Evolutionary conservation across 2,797 vertebrate genomes (phyloP), one percentile per base, ranked within the genome.

Genomic region (Hydrolagus colliei): DNA sequence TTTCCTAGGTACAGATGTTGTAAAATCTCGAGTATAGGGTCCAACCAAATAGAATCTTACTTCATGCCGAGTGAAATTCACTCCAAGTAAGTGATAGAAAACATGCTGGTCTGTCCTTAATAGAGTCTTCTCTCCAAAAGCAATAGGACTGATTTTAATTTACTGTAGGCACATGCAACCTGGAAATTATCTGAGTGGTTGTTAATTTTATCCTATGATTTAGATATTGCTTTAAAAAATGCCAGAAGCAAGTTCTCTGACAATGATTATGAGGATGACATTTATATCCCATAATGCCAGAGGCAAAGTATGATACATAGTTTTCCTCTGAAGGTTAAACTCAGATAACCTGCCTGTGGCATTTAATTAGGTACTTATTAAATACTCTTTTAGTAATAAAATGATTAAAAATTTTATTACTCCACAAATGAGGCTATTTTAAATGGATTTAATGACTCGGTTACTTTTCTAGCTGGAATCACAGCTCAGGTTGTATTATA

Each of bases 351-450:
- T 97, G 97, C 97, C 97, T 98, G 97, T 98, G 97, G 97, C 97
- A 96, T 98, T 98, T 98, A 98, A 98, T 99, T 98, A 98, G 96
- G 95, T 96, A 97, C 97, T 97, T 99, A 97, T 98, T 98, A 99
- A 98, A 98, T 96, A 98, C 96, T 97, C 97, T 98, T 99, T 98
- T 97, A 97, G 96, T 98, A 98, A 98, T 99, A 98, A 98, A 99
- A 97, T 97, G 96, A 98, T 98, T 97, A 97, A 96, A 97, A 95
- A 93, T 95, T 98, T 97, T 98, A 99, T 98, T 97, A 96, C 97
- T 95, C 95, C 95, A 97, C 96, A 98, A 98, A 98, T 97, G 96
- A 98, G 95, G 93, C 95, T 94, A 96, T 96, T 98, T 97, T 95
- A 96, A 95, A 96, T 95, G 95, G 95, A 95, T 96, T 97, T 97